These are phyloP conservation scores for Drosophila albomicans DNA, from an alignment of 1,140 invertebrate species.

Conservation along the genomic window DNA sequence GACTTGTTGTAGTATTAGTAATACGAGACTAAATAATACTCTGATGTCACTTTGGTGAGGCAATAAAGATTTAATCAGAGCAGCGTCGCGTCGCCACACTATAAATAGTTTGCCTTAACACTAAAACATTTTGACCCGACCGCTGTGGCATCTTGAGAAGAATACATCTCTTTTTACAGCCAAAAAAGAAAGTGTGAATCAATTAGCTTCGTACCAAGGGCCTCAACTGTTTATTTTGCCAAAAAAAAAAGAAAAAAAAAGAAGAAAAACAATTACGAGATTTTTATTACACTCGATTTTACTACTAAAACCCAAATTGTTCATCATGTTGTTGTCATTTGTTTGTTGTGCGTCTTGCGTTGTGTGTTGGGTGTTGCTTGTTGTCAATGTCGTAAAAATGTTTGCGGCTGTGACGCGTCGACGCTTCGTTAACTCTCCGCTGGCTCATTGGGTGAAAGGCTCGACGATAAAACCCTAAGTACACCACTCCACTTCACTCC, in stretches of 20 bases:
- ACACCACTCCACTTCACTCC: conserved; percentile 46
- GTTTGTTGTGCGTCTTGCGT: conserved; percentile 15
- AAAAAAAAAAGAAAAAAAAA: conserved; percentile 49
- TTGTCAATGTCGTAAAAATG: conserved; percentile 76
- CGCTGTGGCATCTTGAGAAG: conserved; percentile 10
- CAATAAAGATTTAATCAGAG: conserved; percentile 76
- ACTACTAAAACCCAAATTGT: conserved; percentile 38
- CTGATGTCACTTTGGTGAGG: conserved; percentile 56
- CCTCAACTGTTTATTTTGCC: conserved; percentile 75
- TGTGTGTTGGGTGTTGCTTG: conserved; percentile 50
- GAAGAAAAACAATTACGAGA: conserved; percentile 67
- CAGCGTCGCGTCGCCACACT: conserved; percentile 22
- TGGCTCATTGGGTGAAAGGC: conserved; percentile 70
- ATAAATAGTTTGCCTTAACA: conserved; percentile 31
- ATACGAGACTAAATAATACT: conserved; percentile 32
- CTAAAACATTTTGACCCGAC: conserved; percentile 38
- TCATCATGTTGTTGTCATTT: conserved; percentile 23
- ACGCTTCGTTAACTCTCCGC: conserved; percentile 23
- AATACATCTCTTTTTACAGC: conserved; percentile 79
- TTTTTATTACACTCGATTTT: conserved; percentile 76
- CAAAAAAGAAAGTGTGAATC: conserved; percentile 83
- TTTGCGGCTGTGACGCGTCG: conserved; percentile 40
- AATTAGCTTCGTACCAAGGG: conserved; percentile 65
- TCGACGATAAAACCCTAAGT: conserved; percentile 64
- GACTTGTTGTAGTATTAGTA: conserved; percentile 21